A percentile compares a stretch with the other conserved stretches of the same genome.
Conservation (phyloP, 2,113 vertebrate genomes). For the Eurystomus gularis region DNA sequence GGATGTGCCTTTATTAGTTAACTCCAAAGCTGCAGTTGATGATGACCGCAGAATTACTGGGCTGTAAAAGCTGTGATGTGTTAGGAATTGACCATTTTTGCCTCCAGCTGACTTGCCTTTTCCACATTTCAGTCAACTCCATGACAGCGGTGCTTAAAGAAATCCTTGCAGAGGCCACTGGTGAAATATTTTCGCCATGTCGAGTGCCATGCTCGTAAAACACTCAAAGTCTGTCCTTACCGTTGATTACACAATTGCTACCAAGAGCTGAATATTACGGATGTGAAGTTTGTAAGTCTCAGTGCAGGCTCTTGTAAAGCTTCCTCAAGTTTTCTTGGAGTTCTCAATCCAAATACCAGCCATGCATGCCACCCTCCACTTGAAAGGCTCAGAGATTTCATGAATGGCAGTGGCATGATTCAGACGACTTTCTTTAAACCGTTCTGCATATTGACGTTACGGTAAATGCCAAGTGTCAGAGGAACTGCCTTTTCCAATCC, state of each 20-base stretch:
- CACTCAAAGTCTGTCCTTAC: not conserved
- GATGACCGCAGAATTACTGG: not conserved
- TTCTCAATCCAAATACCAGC: not conserved
- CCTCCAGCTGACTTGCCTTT: not conserved
- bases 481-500: not conserved
- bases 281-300: not conserved
- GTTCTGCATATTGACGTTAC: not conserved
- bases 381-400: not conserved
- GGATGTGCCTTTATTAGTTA: not conserved
- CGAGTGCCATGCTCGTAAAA: not conserved
- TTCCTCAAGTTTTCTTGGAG: not conserved
- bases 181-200: not conserved
- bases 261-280: not conserved
- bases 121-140: not conserved
- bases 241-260: not conserved
- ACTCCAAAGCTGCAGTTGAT: not conserved
- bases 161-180: not conserved
- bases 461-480: not conserved
- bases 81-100: not conserved
- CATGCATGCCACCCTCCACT: not conserved
- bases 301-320: not conserved
- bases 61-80: not conserved
- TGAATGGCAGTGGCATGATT: not conserved
- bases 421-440: not conserved
- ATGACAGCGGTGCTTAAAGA: not conserved